Evolutionary conservation across 1,140 invertebrate genomes (phyloP).

Genomic region (Adoxophyes honmai): DNA sequence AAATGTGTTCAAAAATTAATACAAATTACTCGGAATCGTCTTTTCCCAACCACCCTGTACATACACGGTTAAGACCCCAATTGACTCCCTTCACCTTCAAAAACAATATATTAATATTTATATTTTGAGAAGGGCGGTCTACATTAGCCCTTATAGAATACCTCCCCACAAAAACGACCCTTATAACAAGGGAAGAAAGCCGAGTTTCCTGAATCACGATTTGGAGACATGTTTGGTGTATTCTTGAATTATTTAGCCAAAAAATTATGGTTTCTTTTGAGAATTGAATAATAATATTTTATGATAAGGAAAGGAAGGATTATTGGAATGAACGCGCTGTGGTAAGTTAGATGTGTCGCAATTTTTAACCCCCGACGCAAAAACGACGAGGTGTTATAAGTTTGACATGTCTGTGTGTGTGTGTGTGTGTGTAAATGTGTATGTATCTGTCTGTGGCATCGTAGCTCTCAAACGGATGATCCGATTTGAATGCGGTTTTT

Average conservation of each 20-base stretch:
- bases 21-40: slow-evolving; percentile 4
- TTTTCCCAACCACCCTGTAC: slow-evolving; percentile 30
- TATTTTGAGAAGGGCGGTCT: slow-evolving; percentile 25
- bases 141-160: background rate
- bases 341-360: too few relatives aligned
- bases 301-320: background rate
- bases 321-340: too few relatives aligned
- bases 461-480: too few relatives aligned
- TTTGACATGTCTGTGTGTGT: too few relatives aligned
- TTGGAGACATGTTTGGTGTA: background rate
- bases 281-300: slow-evolving; percentile 15
- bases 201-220: background rate
- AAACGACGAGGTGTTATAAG: too few relatives aligned
- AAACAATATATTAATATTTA: slow-evolving; percentile 48
- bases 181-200: background rate
- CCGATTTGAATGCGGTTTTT: too few relatives aligned
- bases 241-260: slow-evolving; percentile 6
- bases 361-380: too few relatives aligned
- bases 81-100: slow-evolving; percentile 40
- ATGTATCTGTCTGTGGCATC: too few relatives aligned
- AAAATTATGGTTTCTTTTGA: slow-evolving; percentile 4
- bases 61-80: slow-evolving; percentile 29
- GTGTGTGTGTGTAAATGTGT: too few relatives aligned
- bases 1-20: too few relatives aligned
- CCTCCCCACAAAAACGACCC: background rate